Evolutionary conservation across 2,888 invertebrate genomes (phyloP), one percentile per base, ranked within the genome.

Genomic region (Aphelenchoides bicaudatus): DNA sequence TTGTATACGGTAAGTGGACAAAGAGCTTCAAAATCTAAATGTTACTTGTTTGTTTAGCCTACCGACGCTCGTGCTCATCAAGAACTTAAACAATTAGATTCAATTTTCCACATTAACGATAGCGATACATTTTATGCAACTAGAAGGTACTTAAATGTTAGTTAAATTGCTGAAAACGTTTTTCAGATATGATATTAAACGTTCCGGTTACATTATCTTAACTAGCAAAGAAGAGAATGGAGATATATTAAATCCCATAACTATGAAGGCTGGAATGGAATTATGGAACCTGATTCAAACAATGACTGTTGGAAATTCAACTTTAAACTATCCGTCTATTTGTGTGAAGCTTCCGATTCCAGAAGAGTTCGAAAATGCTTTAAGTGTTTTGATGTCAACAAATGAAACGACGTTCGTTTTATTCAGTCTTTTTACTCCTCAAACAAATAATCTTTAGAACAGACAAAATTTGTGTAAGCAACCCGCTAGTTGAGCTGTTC

Each of bases 301-400:
- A 8, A 48, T 75, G 52, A 73, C 74, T 13, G 66, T 74, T 21
- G 56, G 64, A 28, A 63, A 63, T 19, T 64, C 66, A 54, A 65
- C 69, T 49, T 58, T 75, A 56, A 73, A 64, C 57, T 77, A 78
- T 56, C 73, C 75, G 16, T 70, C 70, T 10, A 72, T 77, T 6
- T 77, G 77, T 47, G 75, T 77, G 48, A 75, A 75, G 56, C 74
- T 78, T 51, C 77, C 77, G 39, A 71, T 76, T 63, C 75, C 76
- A 21, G 68, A 68, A 25, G 74, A 76, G 46, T 71, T 76, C 66
- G 67, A 68, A 43, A 63, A 66, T 39, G 71, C 72, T 16, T 56
- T 75, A 19, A 63, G 68, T 46, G 56, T 66, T 19, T 57, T 75
- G 28, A 64, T 73, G 49, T 54, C 70, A 8, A 71, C 72, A 6